Percentiles rank a stretch among this genome's conserved stretches.
These are phyloP conservation scores for Diarsia rubi DNA, from an alignment of 2,888 invertebrate genomes.

Conservation along the genomic window DNA sequence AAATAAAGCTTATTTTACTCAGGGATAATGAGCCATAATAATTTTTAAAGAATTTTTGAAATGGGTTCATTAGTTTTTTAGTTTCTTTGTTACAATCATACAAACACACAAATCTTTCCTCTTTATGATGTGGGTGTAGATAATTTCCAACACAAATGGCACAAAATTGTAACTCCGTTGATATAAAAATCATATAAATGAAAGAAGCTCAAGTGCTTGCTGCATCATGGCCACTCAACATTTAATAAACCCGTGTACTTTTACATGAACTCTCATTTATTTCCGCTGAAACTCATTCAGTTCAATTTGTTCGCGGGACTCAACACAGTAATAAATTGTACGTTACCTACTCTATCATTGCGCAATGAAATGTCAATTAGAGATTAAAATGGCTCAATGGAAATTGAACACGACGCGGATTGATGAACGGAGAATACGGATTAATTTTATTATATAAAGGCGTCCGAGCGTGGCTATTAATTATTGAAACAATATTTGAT, in stretches of 20 bases:
- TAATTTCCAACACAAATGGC: background rate
- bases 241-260: conserved; percentile 59
- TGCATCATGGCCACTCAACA: conserved; percentile 44
- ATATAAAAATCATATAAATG: conserved; percentile 31
- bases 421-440: conserved; percentile 77
- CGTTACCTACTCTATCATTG: conserved; percentile 76
- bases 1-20: no score
- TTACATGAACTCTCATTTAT: conserved; percentile 60
- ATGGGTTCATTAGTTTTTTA: no score
- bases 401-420: conserved; percentile 78
- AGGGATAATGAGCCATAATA: no score
- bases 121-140: no score
- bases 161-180: conserved; percentile 13
- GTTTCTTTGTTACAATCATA: no score
- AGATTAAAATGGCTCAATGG: conserved; percentile 80
- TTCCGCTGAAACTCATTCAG: conserved; percentile 59
- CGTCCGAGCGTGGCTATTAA: conserved; percentile 71
- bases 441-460: conserved; percentile 78
- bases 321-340: conserved; percentile 73
- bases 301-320: conserved; percentile 61
- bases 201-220: conserved; percentile 54
- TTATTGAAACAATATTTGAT: conserved; percentile 77
- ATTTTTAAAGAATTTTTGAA: no score
- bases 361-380: conserved; percentile 82
- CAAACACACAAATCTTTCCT: no score